Percentiles rank a stretch among this genome's conserved stretches.
Evolutionary conservation across 2,797 vertebrate species (phyloP).

Genomic region (Tapera naevia): DNA sequence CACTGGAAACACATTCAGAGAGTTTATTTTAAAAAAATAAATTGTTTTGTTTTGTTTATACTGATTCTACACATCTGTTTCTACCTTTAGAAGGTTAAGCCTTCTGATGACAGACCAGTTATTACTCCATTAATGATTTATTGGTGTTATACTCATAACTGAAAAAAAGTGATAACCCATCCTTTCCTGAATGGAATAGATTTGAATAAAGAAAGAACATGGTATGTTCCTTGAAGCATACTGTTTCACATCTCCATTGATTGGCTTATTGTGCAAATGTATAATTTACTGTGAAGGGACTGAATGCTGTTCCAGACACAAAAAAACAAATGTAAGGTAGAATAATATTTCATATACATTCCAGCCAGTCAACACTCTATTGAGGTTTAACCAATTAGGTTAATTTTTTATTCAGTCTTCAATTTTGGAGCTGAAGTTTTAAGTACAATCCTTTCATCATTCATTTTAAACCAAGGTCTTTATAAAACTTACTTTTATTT

Average conservation of each 20-base stretch:
- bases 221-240: background rate
- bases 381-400: background rate
- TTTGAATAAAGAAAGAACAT: background rate
- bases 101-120: background rate
- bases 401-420: background rate
- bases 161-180: background rate
- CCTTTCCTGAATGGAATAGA: background rate
- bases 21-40: background rate
- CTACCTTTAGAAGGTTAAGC: conserved; percentile 43
- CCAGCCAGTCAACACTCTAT: background rate
- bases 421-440: background rate
- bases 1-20: background rate
- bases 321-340: background rate
- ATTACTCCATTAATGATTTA: background rate
- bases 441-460: background rate
- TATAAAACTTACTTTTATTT: background rate
- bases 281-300: background rate
- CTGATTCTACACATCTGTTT: conserved; percentile 24
- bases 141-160: background rate
- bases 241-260: background rate
- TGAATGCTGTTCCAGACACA: background rate
- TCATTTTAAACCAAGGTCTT: background rate
- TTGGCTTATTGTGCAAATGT: background rate
- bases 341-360: background rate
- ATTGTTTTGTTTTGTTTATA: background rate